Evolutionary conservation across 2,888 invertebrate genomes (phyloP).

Genomic region (Schizotus pectinicornis): DNA sequence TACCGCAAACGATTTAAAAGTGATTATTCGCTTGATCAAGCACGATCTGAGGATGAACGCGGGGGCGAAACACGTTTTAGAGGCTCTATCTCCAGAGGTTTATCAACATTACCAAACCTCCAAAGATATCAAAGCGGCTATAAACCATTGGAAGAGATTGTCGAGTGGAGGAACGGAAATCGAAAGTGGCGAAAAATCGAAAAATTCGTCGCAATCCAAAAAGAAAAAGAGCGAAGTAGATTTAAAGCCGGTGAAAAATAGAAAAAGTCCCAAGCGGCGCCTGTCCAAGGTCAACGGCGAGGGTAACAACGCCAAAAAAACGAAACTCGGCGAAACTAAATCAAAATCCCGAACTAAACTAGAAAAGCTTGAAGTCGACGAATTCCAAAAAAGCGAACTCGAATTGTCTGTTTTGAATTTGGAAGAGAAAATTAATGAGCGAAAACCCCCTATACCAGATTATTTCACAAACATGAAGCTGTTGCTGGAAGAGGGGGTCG

Average conservation of each 20-base stretch:
- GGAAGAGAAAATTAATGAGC: constrained; percentile 22
- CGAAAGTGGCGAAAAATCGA: background rate
- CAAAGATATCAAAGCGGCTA: constrained; percentile 76
- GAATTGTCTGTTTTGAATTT: background rate
- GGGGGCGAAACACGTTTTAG: constrained; percentile 90
- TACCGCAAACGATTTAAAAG: constrained; percentile 83
- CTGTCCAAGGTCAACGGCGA: too few species aligned
- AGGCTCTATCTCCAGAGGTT: constrained; percentile 86
- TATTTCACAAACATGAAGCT: constrained; percentile 60
- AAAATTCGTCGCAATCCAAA: background rate
- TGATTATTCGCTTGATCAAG: constrained; percentile 83
- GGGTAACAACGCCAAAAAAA: background rate
- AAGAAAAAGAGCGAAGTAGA: background rate
- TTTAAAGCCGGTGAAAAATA: background rate
- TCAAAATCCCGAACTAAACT: constrained; percentile 1
- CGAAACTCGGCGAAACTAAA: constrained; percentile 19
- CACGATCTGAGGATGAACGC: constrained; percentile 92
- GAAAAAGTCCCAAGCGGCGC: constrained; percentile 20
- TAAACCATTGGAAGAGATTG: constrained; percentile 54
- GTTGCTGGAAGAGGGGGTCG: constrained; percentile 51
- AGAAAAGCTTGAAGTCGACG: background rate
- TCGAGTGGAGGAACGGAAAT: background rate
- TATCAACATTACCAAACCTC: constrained; percentile 89
- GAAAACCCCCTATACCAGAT: constrained; percentile 58
- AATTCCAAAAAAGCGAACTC: too few species aligned